Evolutionary conservation across 2,113 vertebrate species (phyloP), one percentile per base, ranked within the genome.

Genomic region (Rutilus rutilus): DNA sequence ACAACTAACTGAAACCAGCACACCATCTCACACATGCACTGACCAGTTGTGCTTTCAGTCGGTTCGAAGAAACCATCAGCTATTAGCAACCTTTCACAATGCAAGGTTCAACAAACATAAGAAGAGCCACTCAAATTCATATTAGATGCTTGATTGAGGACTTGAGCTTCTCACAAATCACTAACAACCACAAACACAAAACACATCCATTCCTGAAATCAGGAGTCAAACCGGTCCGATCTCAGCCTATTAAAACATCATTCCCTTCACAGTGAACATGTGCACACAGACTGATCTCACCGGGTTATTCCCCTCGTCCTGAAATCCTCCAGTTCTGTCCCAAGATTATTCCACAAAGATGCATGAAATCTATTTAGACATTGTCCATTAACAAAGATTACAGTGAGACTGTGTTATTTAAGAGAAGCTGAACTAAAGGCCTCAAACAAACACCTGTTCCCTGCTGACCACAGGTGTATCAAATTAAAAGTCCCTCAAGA

Each of bases 361-460:
- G 7, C 6, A 36, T 69, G 0, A 21, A 69, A 69, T 10, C 33
- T 17, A 36, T 69, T 65, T 8, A 65, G 27, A 33, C 50, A 17
- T 1, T 15, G 50, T 17, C 14, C 50, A 17, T 52, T 57, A 21
- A 7, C 6, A 8, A 7, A 8, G 4, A 21, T 30, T 19, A 36
- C 15, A 69, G 65, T 17, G 65, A 69, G 65, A 69, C 21, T 21
- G 8, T 4, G 36, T 69, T 36, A 36, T 69, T 10, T 4, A 21
- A 21, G 65, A 69, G 65, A 69, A 33, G 27, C 30, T 67, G 30
- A 67, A 67, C 64, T 67, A 36, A 67, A 69, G 64, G 65, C 65
- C 65, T 36, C 64, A 7, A 15, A 67, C 64, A 15, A 15, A 33
- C 30, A 67, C 17, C 19, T 69, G 30, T 4, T 36, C 17, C 17